Evolutionary conservation across 53 echinoderm and acorn worm genomes (phyloP).

Genomic region (Stichopus horrens): DNA sequence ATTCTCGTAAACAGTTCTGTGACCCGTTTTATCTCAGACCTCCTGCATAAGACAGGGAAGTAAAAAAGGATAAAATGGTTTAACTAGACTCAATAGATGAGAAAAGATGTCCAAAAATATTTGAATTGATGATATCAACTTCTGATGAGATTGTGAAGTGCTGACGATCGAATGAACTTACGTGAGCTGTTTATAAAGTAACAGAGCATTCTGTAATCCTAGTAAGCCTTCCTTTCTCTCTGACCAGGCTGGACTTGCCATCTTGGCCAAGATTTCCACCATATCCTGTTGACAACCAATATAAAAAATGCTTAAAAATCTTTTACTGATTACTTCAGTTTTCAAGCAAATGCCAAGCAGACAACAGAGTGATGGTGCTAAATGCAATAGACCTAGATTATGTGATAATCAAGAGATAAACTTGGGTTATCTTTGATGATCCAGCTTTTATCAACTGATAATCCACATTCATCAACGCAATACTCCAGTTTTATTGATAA

Average conservation of each 20-base stretch:
- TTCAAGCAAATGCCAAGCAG: too few relatives aligned
- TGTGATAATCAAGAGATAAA: too few relatives aligned
- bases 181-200: conserved; percentile 72
- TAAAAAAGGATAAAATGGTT: background rate
- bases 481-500: too few relatives aligned
- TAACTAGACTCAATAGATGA: background rate
- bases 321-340: too few relatives aligned
- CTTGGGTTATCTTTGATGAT: too few relatives aligned
- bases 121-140: background rate
- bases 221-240: conserved; percentile 92
- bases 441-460: too few relatives aligned
- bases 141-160: background rate
- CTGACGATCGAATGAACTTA: conserved; percentile 22
- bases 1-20: conserved; percentile 94
- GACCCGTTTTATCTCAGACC: conserved; percentile 83
- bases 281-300: conserved; percentile 61
- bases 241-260: conserved; percentile 97
- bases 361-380: too few relatives aligned
- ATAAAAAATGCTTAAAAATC: too few relatives aligned
- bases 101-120: background rate
- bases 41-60: conserved; percentile 46
- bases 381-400: too few relatives aligned
- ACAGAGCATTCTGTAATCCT: conserved; percentile 78
- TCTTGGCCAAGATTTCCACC: conserved; percentile 82
- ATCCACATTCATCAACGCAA: too few relatives aligned